A percentile compares a stretch with the other conserved stretches of the same genome.
Conservation (phyloP, 2,888 invertebrate genomes). For the Perithous albicinctus region DNA sequence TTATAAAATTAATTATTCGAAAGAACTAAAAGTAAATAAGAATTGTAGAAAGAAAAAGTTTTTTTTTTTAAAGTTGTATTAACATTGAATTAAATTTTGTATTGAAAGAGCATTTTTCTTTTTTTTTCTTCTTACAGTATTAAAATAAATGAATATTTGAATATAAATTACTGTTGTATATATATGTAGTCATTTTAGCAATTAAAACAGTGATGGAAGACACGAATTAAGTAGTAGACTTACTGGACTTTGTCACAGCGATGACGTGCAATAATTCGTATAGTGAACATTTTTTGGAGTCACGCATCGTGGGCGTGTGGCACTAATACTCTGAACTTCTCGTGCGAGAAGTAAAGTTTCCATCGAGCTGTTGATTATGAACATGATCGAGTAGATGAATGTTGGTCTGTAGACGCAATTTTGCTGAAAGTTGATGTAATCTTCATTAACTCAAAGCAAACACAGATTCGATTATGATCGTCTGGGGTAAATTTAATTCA, state of each 20-base stretch:
- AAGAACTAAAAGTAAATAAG: too few relatives aligned
- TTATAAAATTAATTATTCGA: too few relatives aligned
- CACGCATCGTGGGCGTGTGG: constrained; percentile 1
- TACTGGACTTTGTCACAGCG: constrained; percentile 13
- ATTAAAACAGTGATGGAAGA: not conserved
- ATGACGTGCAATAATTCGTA: not conserved
- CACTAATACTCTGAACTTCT: not conserved
- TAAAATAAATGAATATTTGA: not conserved
- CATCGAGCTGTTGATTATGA: not conserved
- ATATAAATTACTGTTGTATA: not conserved
- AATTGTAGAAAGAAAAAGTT: too few relatives aligned
- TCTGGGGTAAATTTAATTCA: not conserved
- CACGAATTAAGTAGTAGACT: too few relatives aligned
- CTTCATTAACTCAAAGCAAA: not conserved
- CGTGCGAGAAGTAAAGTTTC: not conserved
- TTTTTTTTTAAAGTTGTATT: too few relatives aligned
- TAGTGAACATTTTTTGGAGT: not conserved
- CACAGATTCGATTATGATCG: not conserved
- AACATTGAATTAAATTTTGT: too few relatives aligned
- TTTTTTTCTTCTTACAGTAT: too few relatives aligned
- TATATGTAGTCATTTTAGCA: not conserved
- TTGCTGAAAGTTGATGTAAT: not conserved
- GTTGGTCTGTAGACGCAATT: not conserved
- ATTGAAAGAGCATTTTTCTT: too few relatives aligned
- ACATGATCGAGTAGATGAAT: not conserved